Conservation (phyloP, 2,888 invertebrate species). For the Drosophila formosana region DNA sequence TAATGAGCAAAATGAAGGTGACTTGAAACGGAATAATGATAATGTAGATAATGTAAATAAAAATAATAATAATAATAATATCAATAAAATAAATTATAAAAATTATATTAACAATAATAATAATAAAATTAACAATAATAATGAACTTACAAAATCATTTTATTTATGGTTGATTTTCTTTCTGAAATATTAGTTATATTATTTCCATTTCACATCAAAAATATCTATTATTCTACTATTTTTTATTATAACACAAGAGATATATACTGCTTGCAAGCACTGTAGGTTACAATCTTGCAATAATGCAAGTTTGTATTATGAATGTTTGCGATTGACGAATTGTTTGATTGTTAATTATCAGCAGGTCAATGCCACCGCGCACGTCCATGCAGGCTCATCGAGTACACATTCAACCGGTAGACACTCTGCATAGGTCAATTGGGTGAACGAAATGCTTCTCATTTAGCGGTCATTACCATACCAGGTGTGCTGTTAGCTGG, state of each 20-base stretch:
- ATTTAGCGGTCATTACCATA: slow-evolving; percentile 74
- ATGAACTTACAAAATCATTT: too few species aligned
- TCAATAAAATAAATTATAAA: too few species aligned
- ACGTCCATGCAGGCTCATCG: not conserved
- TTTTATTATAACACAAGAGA: not conserved
- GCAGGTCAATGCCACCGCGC: slow-evolving; percentile 8
- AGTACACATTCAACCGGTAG: not conserved
- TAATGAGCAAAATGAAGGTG: too few species aligned
- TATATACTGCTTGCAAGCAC: not conserved
- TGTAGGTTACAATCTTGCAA: not conserved
- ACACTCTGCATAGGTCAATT: slow-evolving; percentile 55
- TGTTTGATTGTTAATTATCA: slow-evolving; percentile 6
- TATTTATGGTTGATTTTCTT: too few species aligned
- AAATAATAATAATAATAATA: too few species aligned
- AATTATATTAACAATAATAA: too few species aligned
- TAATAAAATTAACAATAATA: too few species aligned
- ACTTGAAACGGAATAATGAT: too few species aligned
- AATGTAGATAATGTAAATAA: too few species aligned
- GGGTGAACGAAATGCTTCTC: slow-evolving; percentile 35
- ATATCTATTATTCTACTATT: too few species aligned
- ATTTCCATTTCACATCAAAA: too few species aligned
- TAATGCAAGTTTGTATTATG: not conserved
- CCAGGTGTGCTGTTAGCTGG: not conserved
- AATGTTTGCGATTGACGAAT: not conserved
- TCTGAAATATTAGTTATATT: too few species aligned